These are phyloP conservation scores for Urocyon cinereoargenteus DNA, from an alignment of 2,797 vertebrate genomes.

Conservation along the genomic window DNA sequence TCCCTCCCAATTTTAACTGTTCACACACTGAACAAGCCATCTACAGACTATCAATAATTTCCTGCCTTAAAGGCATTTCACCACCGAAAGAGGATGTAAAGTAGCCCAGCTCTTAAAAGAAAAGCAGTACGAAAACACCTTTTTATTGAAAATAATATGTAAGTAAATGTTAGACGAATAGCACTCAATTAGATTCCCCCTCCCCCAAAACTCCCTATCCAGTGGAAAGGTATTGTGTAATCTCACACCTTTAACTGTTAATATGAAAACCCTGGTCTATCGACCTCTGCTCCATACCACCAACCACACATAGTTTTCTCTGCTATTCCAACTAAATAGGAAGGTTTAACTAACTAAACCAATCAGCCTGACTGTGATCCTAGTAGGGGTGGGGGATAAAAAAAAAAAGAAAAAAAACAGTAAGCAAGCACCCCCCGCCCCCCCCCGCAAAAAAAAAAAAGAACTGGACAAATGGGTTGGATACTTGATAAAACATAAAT, in stretches of 20 bases:
- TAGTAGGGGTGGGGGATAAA: background rate
- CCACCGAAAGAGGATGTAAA: conserved; percentile 52
- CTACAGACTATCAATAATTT: conserved; percentile 68
- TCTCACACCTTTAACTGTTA: conserved; percentile 29
- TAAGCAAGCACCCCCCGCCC: conserved; percentile 19
- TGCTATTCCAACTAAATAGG: conserved; percentile 59
- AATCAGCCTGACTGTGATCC: conserved; percentile 17
- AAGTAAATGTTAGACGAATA: conserved; percentile 35
- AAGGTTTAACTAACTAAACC: conserved; percentile 69
- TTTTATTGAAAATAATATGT: conserved; percentile 26
- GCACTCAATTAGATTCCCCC: background rate
- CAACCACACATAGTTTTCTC: conserved; percentile 35
- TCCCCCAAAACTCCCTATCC: background rate
- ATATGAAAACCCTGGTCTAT: background rate
- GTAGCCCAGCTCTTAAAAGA: conserved; percentile 49
- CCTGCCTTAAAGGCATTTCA: conserved; percentile 63
- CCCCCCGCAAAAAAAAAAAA: background rate
- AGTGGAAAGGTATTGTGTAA: conserved; percentile 49
- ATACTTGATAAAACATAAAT: conserved; percentile 60
- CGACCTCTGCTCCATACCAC: conserved; percentile 5
- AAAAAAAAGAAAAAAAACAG: background rate
- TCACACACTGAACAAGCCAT: conserved; percentile 31
- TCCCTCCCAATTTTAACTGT: conserved; percentile 53
- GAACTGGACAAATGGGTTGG: conserved; percentile 53
- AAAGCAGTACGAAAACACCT: background rate